Percentiles rank a stretch among this genome's conserved stretches.
Conservation (phyloP, 2,113 vertebrate species). For the Chamaetylas fuelleborni region DNA sequence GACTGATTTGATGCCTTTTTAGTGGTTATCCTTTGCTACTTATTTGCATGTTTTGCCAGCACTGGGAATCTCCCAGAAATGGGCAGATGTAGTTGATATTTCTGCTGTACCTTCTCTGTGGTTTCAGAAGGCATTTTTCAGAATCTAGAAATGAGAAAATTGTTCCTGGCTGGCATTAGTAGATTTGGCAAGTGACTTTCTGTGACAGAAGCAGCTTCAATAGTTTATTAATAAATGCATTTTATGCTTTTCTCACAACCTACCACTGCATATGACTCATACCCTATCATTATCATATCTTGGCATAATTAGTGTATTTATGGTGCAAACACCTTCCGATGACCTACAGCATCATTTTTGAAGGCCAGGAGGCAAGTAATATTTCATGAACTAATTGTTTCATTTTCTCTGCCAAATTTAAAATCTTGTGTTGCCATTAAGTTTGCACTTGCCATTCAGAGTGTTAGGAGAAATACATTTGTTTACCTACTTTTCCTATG, state of each 20-base stretch:
- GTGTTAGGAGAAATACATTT: neutral
- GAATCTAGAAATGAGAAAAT: neutral
- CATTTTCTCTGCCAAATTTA: neutral
- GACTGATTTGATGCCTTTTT: neutral
- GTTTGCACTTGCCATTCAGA: neutral
- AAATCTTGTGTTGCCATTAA: neutral
- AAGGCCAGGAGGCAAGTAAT: neutral
- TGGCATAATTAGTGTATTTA: neutral
- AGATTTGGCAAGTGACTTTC: neutral
- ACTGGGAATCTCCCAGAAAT: neutral
- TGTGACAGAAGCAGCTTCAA: neutral
- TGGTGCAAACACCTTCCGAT: neutral
- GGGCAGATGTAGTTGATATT: neutral
- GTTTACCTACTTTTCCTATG: neutral
- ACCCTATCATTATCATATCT: neutral
- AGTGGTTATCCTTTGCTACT: neutral
- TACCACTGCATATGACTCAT: neutral
- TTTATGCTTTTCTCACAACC: neutral
- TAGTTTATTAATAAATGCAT: neutral
- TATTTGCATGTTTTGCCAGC: neutral
- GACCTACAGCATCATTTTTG: neutral
- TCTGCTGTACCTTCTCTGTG: neutral
- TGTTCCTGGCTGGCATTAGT: neutral
- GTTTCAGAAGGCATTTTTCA: neutral
- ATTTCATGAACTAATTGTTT: neutral